Percentiles rank a stretch among this genome's conserved stretches.
These are phyloP conservation scores for Temnothorax curvispinosus DNA, from an alignment of 1,140 invertebrate genomes.

Conservation along the genomic window DNA sequence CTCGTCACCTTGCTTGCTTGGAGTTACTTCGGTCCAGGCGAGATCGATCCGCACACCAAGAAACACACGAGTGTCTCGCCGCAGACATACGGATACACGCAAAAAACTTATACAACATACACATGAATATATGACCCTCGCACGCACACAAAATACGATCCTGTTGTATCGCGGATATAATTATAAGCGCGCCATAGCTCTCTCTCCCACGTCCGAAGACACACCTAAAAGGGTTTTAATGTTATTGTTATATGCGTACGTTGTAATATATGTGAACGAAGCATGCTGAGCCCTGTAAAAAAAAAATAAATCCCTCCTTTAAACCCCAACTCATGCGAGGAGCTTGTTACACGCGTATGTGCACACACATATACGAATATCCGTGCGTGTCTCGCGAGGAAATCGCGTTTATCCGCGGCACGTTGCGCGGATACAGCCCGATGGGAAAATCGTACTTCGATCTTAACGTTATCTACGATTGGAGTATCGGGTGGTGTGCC, in stretches of 20 bases:
- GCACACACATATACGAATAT: neutral
- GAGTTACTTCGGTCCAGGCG: slow-evolving; percentile 21
- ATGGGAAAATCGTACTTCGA: slow-evolving; percentile 24
- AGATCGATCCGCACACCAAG: slow-evolving; percentile 42
- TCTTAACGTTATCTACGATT: slow-evolving; percentile 39
- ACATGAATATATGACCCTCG: slow-evolving; percentile 50
- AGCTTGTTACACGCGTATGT: slow-evolving; percentile 36
- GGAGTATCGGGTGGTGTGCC: slow-evolving; percentile 2
- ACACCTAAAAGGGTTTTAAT: slow-evolving; percentile 51
- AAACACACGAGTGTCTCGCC: slow-evolving; percentile 43
- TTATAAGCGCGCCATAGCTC: slow-evolving; percentile 49
- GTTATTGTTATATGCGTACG: slow-evolving; percentile 62
- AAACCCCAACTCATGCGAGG: slow-evolving; percentile 30
- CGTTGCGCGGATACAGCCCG: slow-evolving; percentile 18
- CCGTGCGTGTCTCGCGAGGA: neutral
- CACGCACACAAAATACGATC: slow-evolving; percentile 52
- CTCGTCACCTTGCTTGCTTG: slow-evolving; percentile 31
- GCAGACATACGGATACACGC: neutral
- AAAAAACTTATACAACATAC: neutral
- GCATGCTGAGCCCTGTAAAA: slow-evolving; percentile 55
- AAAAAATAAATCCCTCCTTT: slow-evolving; percentile 56
- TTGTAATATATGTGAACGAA: slow-evolving; percentile 62
- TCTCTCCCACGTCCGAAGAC: slow-evolving; percentile 52
- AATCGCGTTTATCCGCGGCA: neutral
- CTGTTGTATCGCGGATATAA: slow-evolving; percentile 49